These are phyloP conservation scores for Holacanthus passer DNA, from an alignment of 2,113 vertebrate genomes.

Conservation along the genomic window DNA sequence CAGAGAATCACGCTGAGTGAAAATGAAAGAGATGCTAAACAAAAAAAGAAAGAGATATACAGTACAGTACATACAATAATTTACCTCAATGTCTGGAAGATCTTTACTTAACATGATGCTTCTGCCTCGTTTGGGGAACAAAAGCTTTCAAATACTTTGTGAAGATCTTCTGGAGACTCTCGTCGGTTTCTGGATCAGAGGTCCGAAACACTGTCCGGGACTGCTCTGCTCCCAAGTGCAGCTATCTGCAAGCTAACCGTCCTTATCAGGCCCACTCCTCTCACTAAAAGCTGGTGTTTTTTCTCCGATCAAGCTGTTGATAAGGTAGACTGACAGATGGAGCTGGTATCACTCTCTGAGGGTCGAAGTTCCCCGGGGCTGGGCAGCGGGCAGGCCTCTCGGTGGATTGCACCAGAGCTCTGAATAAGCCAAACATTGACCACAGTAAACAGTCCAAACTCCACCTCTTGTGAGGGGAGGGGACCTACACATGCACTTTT, in stretches of 20 bases:
- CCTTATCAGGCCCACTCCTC: constrained; percentile 8
- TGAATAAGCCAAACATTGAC: constrained; percentile 30
- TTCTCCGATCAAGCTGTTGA: not conserved
- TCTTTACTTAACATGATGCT: constrained; percentile 80
- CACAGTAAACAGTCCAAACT: constrained; percentile 47
- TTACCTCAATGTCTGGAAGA: constrained; percentile 82
- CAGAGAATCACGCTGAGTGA: not conserved
- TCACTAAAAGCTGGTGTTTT: not conserved
- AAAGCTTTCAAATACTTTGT: not conserved
- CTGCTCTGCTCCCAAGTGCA: constrained; percentile 31
- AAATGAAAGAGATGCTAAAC: too few species aligned
- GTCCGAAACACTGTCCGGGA: constrained; percentile 66
- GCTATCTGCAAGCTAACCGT: too few species aligned
- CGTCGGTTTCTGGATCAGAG: constrained; percentile 24
- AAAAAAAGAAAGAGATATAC: not conserved
- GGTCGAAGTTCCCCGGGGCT: constrained; percentile 41
- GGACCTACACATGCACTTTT: too few species aligned
- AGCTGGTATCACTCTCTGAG: not conserved
- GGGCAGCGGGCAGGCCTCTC: not conserved
- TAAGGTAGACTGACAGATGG: not conserved
- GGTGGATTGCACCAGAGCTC: constrained; percentile 18
- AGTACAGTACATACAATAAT: not conserved
- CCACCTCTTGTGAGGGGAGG: constrained; percentile 25
- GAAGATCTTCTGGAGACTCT: not conserved
- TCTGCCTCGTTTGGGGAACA: not conserved